Base-by-base conservation (phyloP, 2,888 invertebrate genomes). In the Meteorus cinctellus region DNA sequence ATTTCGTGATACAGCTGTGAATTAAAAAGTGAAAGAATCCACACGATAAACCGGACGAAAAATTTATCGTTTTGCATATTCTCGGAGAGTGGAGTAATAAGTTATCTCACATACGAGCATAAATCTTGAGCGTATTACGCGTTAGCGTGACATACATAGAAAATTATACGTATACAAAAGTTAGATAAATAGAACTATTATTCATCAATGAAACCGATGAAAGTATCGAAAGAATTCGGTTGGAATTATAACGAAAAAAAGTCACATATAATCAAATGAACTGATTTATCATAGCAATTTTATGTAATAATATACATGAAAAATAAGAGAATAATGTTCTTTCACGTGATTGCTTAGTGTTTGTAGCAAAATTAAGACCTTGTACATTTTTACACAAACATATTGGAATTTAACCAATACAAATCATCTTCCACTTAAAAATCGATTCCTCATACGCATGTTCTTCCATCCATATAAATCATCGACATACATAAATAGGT, bases 361-460 rank as follows among this genome's bases (percentile, higher is more conserved):
- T 41, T 27, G 24, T 71, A 65, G 68, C 51, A 75, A 75, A 71
- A 67, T 36, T 55, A n/a, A 68, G 63, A 72, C 68, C 68, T 68
- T 68, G 76, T 76, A 45, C 67, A 72, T 76, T 76, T 76, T 75
- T 16, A 48, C 66, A 67, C 60, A 75, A 0, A 63, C 67, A 72
- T 72, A 45, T 72, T 1, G 48, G 27, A 45, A 31, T 24, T 24
- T 27, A 70, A n/a, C 12, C 29, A 24, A 51, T 27, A 66, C 27
- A 41, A 48, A 75, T 70, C 29, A 66, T 31, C 16, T 29, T 45
- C 5, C 19, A 4, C 8, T 24, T n/a, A 19, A 8, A 19, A 55
- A 62, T 62, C 27, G 62, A 68, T 45, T 51, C 55, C 27, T 45
- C 27, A 41, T 16, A 66, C 63, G 24, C 27, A 29, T 41, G 66